Percentiles rank a stretch among this genome's conserved stretches.
phyloP scores from a whole-genome alignment of 2,797 vertebrate genomes.

The Tokudaia muenninki region DNA sequence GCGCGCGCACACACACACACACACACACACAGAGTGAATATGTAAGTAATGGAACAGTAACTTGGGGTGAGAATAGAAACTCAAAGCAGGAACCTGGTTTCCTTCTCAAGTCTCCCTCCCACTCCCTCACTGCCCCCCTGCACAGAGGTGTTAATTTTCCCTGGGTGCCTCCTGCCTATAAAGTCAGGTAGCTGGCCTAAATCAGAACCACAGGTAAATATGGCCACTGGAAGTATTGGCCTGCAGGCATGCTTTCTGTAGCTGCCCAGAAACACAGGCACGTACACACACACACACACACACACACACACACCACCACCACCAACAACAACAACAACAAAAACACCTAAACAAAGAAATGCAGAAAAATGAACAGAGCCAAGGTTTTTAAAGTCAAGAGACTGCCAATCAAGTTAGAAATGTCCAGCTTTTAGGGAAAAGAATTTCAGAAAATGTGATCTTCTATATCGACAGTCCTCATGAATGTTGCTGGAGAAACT shows the following conservation, averaged over 20 bases:
- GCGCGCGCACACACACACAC: neutral
- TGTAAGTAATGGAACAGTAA: neutral
- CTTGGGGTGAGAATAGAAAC: neutral
- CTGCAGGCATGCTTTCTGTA: neutral
- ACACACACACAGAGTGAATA: neutral
- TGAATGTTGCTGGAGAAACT: too few species aligned
- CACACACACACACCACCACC: too few species aligned
- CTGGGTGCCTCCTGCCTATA: neutral
- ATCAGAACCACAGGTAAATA: neutral
- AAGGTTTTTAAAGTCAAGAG: neutral
- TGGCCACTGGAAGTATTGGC: neutral
- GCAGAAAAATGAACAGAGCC: neutral
- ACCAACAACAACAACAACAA: too few species aligned
- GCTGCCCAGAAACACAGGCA: neutral
- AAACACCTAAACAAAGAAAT: neutral
- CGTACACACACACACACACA: too few species aligned
- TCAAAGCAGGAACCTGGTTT: neutral
- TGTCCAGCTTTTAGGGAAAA: neutral
- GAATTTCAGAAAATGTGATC: neutral
- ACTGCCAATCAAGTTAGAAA: neutral
- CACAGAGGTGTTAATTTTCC: neutral
- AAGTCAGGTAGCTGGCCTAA: neutral
- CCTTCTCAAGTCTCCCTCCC: neutral
- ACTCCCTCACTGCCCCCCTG: neutral
- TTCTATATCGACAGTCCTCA: fast-evolving